Evolutionary conservation across 37 sponge, comb jelly and placozoan species (phyloP), one percentile per base, ranked within the genome.

Genomic region (Beroe forskalii): DNA sequence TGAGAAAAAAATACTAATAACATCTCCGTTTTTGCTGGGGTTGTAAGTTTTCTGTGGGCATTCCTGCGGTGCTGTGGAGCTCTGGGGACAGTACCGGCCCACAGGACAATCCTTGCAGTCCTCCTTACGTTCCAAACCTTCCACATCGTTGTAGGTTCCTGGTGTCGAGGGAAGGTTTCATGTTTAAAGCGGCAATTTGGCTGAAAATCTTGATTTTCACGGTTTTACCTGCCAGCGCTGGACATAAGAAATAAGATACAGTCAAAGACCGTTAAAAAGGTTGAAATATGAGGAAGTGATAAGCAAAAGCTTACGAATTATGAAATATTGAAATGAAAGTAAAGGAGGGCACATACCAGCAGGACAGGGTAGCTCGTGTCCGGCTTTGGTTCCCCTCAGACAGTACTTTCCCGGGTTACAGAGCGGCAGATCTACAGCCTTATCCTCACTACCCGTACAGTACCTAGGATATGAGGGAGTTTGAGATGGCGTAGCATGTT

Each of bases 71-170:
- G 17, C 63, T 6, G 27, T 30, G 33, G 92, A 40, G 9, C 92
- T 89, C 20, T 31, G 89, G 9, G 25, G 43, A 36, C 92, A 91
- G 64, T 89, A 91, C 1, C 36, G 35, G 3, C 92, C 92, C 36
- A 62, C 89, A 22, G 92, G 92, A 62, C 92, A 91, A 9, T 30
- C 25, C 22, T 40, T 80, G 30, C 86, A 80, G 48, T 80, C 86
- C 20, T 80, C 86, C 20, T 19, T 37, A 12, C 86, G 27, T 3
- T 44, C 86, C n/a, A 37, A 9, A 6, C 90, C 92, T 17, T 32
- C n/a, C 25, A 33, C 86, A 37, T 80, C 30, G 86, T 90, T 91
- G 33, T 91, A 91, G 17, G 89, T 91, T 20, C 92, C 92, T 64
- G 40, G 22, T n/a, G n/a, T n/a, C n/a, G n/a, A n/a, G n/a, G n/a